Evolutionary conservation across 2,888 invertebrate genomes (phyloP).

Genomic region (Glyphotaelius pellucidus): DNA sequence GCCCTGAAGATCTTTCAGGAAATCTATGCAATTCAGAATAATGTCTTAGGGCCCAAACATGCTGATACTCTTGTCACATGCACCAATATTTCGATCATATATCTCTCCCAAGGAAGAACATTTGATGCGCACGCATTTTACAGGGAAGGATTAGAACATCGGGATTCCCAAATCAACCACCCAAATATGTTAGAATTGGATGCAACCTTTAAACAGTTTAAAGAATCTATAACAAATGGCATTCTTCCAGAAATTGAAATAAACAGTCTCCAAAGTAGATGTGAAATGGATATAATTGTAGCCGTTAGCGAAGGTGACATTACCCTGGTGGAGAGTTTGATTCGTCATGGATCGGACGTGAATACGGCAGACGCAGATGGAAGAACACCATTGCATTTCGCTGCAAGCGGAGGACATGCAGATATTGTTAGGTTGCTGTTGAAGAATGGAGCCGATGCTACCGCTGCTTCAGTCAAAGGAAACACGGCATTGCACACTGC

Average conservation of each 20-base stretch:
- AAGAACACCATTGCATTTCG: conserved; percentile 19
- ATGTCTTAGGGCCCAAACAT: conserved; percentile 6
- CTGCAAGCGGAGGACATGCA: not conserved
- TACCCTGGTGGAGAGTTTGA: not conserved
- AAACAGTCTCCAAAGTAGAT: not conserved
- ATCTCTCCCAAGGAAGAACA: not conserved
- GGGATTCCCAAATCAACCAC: not conserved
- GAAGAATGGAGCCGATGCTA: conserved; percentile 23
- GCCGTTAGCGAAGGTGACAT: not conserved
- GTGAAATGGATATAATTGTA: not conserved
- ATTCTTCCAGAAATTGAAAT: not conserved
- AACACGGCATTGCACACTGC: conserved; percentile 12
- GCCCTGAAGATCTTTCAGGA: not conserved
- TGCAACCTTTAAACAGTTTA: not conserved
- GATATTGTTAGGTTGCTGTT: conserved; percentile 2
- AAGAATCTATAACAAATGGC: not conserved
- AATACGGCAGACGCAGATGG: conserved; percentile 3
- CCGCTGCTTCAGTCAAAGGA: not conserved
- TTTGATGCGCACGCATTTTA: not conserved
- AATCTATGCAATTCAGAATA: conserved; percentile 12
- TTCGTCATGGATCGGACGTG: not conserved
- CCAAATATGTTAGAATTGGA: not conserved
- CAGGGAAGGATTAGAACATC: not conserved
- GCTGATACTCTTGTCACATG: not conserved
- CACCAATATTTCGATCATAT: not conserved